Evolutionary conservation across 2,888 invertebrate genomes (phyloP), one percentile per base, ranked within the genome.

Genomic region (Brachyptera putata): DNA sequence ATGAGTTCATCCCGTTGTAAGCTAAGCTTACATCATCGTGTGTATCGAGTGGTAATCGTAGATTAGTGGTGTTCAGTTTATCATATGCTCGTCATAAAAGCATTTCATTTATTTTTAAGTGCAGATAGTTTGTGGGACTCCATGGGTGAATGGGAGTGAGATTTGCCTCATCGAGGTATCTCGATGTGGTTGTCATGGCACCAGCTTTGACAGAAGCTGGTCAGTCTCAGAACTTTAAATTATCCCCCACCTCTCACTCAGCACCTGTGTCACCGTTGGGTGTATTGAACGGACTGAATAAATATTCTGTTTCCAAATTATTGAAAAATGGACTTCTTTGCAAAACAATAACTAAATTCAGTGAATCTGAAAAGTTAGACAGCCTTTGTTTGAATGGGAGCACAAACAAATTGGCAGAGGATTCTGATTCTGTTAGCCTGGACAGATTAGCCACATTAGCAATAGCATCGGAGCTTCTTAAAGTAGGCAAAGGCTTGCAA

Each of bases 191-290:
- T 87, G 82, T 88, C 84, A 93, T 94, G 93, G 93, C 93, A 84
- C 93, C 93, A 81, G 93, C 93, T 82, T 85, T 92, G 78, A 89
- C 91, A 75, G 89, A 91, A 80, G 83, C 76, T 64, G 65, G 68
- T 55, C 68, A 69, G 64, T 66, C 69, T 71, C 68, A 76, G 67
- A 75, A 71, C 68, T 77, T 77, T 73, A 75, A 76, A 68, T 69
- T 76, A 66, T 69, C 74, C 30, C 70, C 73, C 50, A 71, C 72
- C 36, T 61, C 66, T 55, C 64, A 61, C 59, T 59, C 64, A 48
- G 56, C 61, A n/a, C 59, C 62, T 26, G 56, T 58, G 14, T 62
- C 62, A 37, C 62, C 59, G 25, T 39, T 60, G 24, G 55, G 60
- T 30, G 57, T 59, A 13, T 60, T 61, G 46, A 60, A 57, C 59